Evolutionary conservation across 2,797 vertebrate species (phyloP), one percentile per base, ranked within the genome.

Genomic region (Triplophysa yarkandensis): DNA sequence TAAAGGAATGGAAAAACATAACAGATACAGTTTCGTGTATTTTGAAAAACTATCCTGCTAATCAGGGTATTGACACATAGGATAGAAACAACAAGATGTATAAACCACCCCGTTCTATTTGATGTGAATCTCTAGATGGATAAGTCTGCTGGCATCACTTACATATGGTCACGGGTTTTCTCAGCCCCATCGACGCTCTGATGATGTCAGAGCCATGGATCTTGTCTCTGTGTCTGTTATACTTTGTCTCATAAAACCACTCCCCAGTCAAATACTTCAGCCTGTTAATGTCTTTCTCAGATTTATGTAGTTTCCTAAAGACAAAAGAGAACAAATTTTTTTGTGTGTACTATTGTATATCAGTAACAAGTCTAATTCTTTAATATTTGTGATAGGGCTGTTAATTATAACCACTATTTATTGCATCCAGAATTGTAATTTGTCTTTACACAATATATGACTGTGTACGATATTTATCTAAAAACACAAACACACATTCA

Each of bases 231-330:
- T 98, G 96, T 30, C 95, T 93, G 79, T 87, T 93, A 5, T 93
- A 92, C 71, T 98, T 99, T 25, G 93, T 94, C 85, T 98, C 94
- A 5, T 98, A 98, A 90, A 99, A 99, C 97, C 97, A 99, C 3
- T 98, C 95, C 52, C 97, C 97, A 0, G 93, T 98, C 93, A 98
- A 91, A 77, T 94, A 95, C 88, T 91, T 98, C 13, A 97, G 88
- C 79, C 91, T 92, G 69, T 80, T 76, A 30, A 74, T 88, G 79
- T 98, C 92, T 17, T 76, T 87, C 68, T 90, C 77, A 1, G 89
- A 91, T 85, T 87, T 92, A 85, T 93, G 91, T 34, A 99, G 91
- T 75, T 89, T 89, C 78, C 96, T 99, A 83, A 34, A 76, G 48
- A 71, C 30, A 39, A 14, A 60, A 54, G 21, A 32, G 2, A 4